Evolutionary conservation across 2,113 vertebrate species (phyloP).

Genomic region (Hymenochirus boettgeri): DNA sequence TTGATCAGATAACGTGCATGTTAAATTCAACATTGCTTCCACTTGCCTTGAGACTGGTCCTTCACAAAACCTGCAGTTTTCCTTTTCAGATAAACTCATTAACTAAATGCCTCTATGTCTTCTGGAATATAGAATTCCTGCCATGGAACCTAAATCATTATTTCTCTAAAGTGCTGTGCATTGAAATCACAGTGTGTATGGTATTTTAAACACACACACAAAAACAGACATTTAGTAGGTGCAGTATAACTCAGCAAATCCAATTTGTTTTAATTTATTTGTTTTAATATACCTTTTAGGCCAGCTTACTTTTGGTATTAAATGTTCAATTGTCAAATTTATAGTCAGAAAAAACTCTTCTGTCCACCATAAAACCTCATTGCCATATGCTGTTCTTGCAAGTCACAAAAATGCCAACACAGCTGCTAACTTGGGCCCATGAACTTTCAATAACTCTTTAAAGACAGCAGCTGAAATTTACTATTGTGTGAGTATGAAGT

Average conservation of each 20-base stretch:
- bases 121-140: not conserved
- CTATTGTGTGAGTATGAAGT: not conserved
- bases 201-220: conserved; percentile 24
- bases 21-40: too few species aligned
- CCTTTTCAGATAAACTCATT: not conserved
- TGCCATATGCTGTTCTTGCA: conserved; percentile 6
- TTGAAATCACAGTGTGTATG: not conserved
- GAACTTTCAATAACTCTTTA: conserved; percentile 8
- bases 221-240: not conserved
- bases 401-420: not conserved
- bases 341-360: conserved; percentile 15
- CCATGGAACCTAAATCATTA: not conserved
- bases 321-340: conserved; percentile 34
- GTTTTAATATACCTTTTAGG: conserved; percentile 29
- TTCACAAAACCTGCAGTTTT: not conserved
- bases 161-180: not conserved
- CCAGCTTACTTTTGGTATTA: conserved; percentile 29
- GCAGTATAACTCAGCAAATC: conserved; percentile 22
- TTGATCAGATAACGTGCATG: too few species aligned
- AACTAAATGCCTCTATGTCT: not conserved
- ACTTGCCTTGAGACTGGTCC: too few species aligned
- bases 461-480: conserved; percentile 25
- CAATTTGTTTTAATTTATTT: conserved; percentile 35
- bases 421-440: conserved; percentile 6
- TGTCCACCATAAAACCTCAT: conserved; percentile 1